Base-by-base conservation (phyloP, 2,797 vertebrate species). In the Neosalanx taihuensis region DNA sequence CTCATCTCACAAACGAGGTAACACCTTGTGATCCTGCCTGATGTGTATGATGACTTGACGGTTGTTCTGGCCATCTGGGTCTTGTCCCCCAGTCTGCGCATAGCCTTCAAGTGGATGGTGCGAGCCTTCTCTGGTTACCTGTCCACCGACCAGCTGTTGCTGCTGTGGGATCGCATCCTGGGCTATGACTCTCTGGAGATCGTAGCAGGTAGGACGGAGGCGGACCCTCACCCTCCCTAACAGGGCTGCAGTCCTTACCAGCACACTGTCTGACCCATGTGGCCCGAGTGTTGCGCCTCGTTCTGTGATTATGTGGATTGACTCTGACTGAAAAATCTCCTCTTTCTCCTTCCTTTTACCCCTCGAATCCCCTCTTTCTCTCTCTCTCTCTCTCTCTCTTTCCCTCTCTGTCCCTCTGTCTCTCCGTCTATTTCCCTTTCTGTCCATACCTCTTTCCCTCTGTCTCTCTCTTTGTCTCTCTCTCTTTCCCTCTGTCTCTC, bases 81-180 rank as follows among this genome's bases (percentile, higher is more conserved):
- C 12, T 59, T 61, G 15, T 63, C 53, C 67, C 64, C 4, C 78
- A 99, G 97, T 79, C 90, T 99, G 81, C 94, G 97, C 12, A 97
- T 99, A 76, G 96, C 97, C 65, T 99, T 99, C 83, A 99, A 98
- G 77, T 99, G 98, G 98, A 97, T 99, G 94, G 97, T 98, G 35
- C 92, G 97, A 64, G 97, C 94, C 31, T 99, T 99, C 84, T 99
- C 98, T 17, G 97, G 98, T 64, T 99, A 99, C 84, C 92, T 99
- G 73, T 96, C 96, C 70, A 98, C 98, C 13, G 97, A 99, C 87
- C 98, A 99, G 76, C 96, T 99, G 76, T 90, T 99, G 63, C 93
- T 99, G 66, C 92, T 99, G 66, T 99, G 98, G 98, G 98, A 99
- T 84, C 94, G 97, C 78, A 94, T 99, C 86, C 90, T 99, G 69